These are phyloP conservation scores for Sapayoa aenigma DNA, from an alignment of 2,113 vertebrate genomes.

Conservation along the genomic window DNA sequence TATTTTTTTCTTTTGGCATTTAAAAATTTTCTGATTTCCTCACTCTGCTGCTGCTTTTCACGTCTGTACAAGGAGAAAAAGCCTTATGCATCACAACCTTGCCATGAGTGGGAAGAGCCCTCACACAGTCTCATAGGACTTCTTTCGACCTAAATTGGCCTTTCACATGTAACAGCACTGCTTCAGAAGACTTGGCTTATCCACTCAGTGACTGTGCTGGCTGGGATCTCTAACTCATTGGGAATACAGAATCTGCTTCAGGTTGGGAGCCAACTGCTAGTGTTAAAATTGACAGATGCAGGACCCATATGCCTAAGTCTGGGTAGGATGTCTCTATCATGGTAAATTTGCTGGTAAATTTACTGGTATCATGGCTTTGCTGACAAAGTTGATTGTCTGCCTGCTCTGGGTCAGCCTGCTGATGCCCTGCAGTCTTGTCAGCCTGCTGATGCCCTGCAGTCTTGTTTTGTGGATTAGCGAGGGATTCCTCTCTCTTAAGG, in stretches of 20 bases:
- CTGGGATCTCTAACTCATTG: background rate
- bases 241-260: conserved; percentile 41
- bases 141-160: background rate
- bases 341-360: background rate
- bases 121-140: background rate
- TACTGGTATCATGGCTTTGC: background rate
- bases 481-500: background rate
- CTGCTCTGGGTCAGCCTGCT: conserved; percentile 40
- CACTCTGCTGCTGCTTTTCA: background rate
- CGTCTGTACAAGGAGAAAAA: conserved; percentile 4
- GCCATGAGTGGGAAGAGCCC: background rate
- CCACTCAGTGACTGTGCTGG: background rate
- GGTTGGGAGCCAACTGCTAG: conserved; percentile 57
- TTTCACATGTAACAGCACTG: background rate
- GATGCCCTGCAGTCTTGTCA: background rate
- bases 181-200: conserved; percentile 4
- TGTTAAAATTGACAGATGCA: conserved; percentile 66
- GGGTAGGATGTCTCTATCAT: conserved; percentile 42
- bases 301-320: conserved; percentile 65
- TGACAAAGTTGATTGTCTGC: conserved; percentile 34
- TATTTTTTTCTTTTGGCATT: background rate
- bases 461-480: background rate
- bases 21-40: background rate
- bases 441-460: conserved; percentile 5
- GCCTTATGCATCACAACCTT: background rate